Conservation (phyloP, 2,113 vertebrate species). For the Nothocercus nigrocapillus region DNA sequence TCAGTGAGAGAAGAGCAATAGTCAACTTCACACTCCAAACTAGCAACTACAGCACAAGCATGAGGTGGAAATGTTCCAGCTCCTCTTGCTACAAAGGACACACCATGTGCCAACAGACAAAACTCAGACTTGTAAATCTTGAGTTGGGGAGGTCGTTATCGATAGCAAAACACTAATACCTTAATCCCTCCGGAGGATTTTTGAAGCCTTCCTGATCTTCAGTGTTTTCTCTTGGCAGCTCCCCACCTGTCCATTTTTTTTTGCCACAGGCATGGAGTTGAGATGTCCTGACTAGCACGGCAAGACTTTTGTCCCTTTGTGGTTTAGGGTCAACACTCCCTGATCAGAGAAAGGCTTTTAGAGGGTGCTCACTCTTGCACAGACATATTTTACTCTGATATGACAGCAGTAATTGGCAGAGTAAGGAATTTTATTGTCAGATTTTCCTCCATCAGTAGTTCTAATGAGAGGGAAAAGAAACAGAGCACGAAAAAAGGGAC, state of each 20-base stretch:
- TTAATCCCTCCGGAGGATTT: background rate
- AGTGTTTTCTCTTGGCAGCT: background rate
- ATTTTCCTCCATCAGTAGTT: conserved; percentile 2
- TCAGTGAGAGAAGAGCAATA: background rate
- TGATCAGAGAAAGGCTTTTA: background rate
- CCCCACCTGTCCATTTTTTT: background rate
- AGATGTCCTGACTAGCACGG: background rate
- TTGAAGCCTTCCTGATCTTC: background rate
- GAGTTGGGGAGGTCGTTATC: background rate
- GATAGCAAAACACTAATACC: too few relatives aligned
- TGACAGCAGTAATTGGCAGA: background rate
- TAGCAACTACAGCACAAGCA: background rate
- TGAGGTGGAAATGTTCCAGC: background rate
- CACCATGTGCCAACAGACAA: background rate
- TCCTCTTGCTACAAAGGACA: background rate
- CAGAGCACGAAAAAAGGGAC: background rate
- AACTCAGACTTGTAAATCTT: background rate
- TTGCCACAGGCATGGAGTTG: fast-evolving
- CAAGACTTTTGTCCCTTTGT: background rate
- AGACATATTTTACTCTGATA: background rate
- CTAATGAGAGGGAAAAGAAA: conserved; percentile 11
- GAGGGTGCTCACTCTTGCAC: background rate
- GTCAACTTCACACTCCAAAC: background rate
- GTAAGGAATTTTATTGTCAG: conserved; percentile 42
- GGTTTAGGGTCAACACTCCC: background rate